Evolutionary conservation across 1,140 invertebrate genomes (phyloP).

Genomic region (Carcinoscorpius rotundicauda): DNA sequence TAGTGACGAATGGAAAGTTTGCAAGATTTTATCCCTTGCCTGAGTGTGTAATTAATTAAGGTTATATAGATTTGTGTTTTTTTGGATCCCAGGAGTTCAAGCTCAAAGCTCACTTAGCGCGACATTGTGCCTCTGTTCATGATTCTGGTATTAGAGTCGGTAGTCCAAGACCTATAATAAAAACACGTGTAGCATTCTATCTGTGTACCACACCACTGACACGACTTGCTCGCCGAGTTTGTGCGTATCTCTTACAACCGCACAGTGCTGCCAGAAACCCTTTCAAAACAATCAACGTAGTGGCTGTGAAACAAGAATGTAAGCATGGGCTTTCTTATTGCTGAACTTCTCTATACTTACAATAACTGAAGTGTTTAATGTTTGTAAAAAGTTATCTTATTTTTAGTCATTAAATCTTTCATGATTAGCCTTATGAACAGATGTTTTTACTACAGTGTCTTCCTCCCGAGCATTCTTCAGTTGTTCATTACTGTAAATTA

Average conservation of each 20-base stretch:
- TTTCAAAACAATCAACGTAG: slow-evolving; percentile 68
- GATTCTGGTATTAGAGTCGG: slow-evolving; percentile 54
- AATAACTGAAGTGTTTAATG: too few species aligned
- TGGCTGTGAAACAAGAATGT: slow-evolving; percentile 74
- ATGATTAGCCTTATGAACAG: too few species aligned
- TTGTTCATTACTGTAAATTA: too few species aligned
- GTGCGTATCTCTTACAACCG: slow-evolving; percentile 62
- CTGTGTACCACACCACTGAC: slow-evolving; percentile 75
- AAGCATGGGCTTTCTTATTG: slow-evolving; percentile 31
- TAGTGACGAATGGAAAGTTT: too few species aligned
- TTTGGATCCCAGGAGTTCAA: slow-evolving; percentile 59
- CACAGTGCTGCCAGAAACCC: slow-evolving; percentile 75
- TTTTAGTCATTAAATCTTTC: too few species aligned
- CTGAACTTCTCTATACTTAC: background rate
- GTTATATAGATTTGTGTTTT: background rate
- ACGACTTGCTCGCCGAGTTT: slow-evolving; percentile 68
- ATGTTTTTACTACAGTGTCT: too few species aligned
- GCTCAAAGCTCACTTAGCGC: slow-evolving; percentile 74
- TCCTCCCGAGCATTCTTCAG: too few species aligned
- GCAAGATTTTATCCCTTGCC: too few species aligned
- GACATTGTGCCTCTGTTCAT: slow-evolving; percentile 84
- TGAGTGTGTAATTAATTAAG: too few species aligned
- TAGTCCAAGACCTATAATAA: slow-evolving; percentile 84
- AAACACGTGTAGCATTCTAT: slow-evolving; percentile 91
- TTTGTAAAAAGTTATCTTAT: too few species aligned